Evolutionary conservation across 1,140 invertebrate species (phyloP).

Genomic region (Drosophila takahashii): DNA sequence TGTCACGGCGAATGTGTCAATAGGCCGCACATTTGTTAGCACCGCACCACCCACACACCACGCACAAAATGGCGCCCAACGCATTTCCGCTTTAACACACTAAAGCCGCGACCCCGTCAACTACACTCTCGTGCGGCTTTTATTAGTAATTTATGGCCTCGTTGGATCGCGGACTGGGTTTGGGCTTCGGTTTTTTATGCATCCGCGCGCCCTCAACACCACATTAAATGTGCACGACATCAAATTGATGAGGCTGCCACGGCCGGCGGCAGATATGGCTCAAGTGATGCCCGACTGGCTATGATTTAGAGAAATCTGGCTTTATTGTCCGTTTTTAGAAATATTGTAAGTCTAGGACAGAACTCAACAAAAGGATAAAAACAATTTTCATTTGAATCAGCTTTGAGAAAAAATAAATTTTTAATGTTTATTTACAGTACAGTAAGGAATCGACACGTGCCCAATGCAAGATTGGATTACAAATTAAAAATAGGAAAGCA

Average conservation of each 20-base stretch:
- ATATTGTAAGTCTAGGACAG: no score
- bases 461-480: no score
- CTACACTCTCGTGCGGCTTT: conserved; percentile 45
- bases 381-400: no score
- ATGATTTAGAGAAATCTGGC: background rate
- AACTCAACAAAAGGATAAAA: no score
- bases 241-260: conserved; percentile 76
- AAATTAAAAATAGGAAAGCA: no score
- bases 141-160: conserved; percentile 76
- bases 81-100: conserved; percentile 57
- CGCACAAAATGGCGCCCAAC: conserved; percentile 33
- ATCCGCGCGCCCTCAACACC: conserved; percentile 64
- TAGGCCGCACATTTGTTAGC: conserved; percentile 58
- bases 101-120: conserved; percentile 22
- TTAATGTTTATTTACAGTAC: no score
- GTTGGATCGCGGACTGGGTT: conserved; percentile 17
- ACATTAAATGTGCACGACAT: conserved; percentile 75
- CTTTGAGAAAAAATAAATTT: no score
- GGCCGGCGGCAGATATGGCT: conserved; percentile 42
- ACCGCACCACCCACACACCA: conserved; percentile 52
- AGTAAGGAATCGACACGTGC: no score
- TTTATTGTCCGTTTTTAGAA: background rate
- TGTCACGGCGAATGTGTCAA: conserved; percentile 51
- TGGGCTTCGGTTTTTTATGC: conserved; percentile 60
- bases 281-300: conserved; percentile 19